These are phyloP conservation scores for Empidonax traillii DNA, from an alignment of 2,113 vertebrate genomes.

Conservation along the genomic window DNA sequence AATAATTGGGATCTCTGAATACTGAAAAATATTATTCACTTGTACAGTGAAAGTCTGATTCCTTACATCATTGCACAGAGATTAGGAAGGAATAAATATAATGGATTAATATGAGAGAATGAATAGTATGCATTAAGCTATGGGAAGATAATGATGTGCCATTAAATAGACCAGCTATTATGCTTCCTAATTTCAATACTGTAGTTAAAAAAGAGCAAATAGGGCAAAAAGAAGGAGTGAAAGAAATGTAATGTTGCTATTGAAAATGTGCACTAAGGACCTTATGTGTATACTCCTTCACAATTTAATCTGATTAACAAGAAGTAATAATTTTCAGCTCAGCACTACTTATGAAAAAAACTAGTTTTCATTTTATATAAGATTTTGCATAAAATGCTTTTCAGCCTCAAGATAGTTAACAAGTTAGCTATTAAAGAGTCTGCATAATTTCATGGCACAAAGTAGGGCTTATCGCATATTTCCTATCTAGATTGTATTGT, in stretches of 20 bases:
- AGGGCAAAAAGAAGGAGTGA: conserved; percentile 26
- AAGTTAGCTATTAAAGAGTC: conserved; percentile 27
- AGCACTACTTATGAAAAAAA: neutral
- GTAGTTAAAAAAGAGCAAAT: conserved; percentile 17
- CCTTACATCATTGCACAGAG: conserved; percentile 16
- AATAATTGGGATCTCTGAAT: conserved; percentile 16
- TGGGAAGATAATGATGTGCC: conserved; percentile 36
- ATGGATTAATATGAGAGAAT: conserved; percentile 33
- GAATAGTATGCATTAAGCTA: conserved; percentile 30
- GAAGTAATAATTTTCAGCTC: conserved; percentile 36
- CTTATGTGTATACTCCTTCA: neutral
- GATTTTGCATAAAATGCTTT: conserved; percentile 3
- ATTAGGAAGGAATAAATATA: conserved; percentile 25
- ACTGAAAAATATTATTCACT: neutral
- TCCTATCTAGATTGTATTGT: conserved; percentile 15
- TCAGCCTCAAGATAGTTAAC: neutral
- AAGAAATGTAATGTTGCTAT: conserved; percentile 38
- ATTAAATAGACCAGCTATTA: conserved; percentile 49
- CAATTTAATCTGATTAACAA: conserved; percentile 52
- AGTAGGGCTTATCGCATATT: conserved; percentile 28
- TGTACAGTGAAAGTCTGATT: conserved; percentile 24
- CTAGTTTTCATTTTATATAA: neutral
- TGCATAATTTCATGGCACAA: conserved; percentile 43
- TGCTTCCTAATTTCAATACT: conserved; percentile 57
- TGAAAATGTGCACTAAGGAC: conserved; percentile 25